Base-by-base conservation (phyloP, 2,113 vertebrate species). In the Ictalurus punctatus region DNA sequence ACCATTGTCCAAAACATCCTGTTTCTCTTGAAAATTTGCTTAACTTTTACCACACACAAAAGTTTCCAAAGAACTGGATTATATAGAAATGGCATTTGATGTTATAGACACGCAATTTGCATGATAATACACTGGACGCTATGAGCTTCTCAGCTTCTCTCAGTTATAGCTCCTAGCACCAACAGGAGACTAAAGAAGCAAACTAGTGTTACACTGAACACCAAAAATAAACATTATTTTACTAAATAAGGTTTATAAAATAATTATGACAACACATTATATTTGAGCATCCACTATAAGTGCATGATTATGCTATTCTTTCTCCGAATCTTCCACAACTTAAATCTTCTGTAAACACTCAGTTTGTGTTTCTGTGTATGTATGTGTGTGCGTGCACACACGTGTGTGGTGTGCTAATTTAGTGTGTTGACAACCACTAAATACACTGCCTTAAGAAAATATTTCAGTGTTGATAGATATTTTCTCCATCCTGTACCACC, bases 381-480 rank as follows among this genome's bases (percentile, higher is more conserved):
- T 40, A n/a, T 67, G 59, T 59, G 84, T 73, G 54, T 61, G 34
- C 54, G 73, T 58, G 19, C 34, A 9, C 16, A 13, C 2, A 16
- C 52, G 25, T 56, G 17, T 37, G 16, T 23, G 3, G n/a, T 58
- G 54, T 82, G 16, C 30, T 58, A 82, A 23, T 48, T 48, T 48
- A 48, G 4, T 56, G 14, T 59, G 56, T 37, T 59, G 19, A 34
- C 63, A 83, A 61, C 40, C 74, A 74, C 37, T 83, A 67, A 67
- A 58, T 61, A 82, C 37, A 34, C 54, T 52, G 25, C n/a, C 19
- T 65, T 9, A 80, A 40, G 74, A 84, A 76, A 74, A 14, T 21
- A 56, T 83, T 73, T 8, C n/a, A n/a, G 59, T 34, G n/a, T 25
- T 48, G 17, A 30, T 86, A 69, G 25, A 84, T 84, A 86, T 89